Evolutionary conservation across 1,140 invertebrate genomes (phyloP), one percentile per base, ranked within the genome.

Genomic region (Tyrophagus putrescentiae): DNA sequence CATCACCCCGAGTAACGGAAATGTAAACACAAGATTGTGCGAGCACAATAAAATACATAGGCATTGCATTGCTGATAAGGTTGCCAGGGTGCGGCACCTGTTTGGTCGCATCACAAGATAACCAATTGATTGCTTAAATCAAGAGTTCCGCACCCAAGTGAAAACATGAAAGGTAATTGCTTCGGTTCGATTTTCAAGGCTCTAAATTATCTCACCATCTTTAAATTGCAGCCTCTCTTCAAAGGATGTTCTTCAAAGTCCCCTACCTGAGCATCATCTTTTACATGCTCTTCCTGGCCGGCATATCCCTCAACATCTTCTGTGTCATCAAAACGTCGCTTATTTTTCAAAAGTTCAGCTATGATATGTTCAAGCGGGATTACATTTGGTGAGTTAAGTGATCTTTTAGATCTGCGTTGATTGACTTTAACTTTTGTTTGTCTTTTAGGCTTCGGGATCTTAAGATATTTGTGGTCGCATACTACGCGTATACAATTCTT

Each of bases 361-460:
- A 54, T 33, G 52, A 54, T 13, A 54, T 54, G 52, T 54, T 54
- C 13, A 31, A 31, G 27, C 25, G 52, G 25, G 13, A 28, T 54
- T 54, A 31, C 39, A 23, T 54, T 3, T 54, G 52, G 52, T 54
- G 39, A 54, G n/a, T n/a, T n/a, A n/a, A n/a, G n/a, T n/a, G n/a
- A n/a, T 13, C 39, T 52, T 48, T 48, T 48, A 23, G 21, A 48
- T 48, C 21, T 53, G 4, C 32, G 39, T n/a, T 27, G 1, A 54
- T 25, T 33, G 25, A 13, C 21, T 2, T 54, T 25, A 9, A 34
- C 25, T 54, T 31, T 27, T 18, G 39, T 34, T 31, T 54, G 25
- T 54, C 52, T 3, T 54, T 33, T 54, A 54, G 52, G 52, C 11
- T 54, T 11, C 32, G 39, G 25, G 52, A 54, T 11, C n/a, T 54